These are phyloP conservation scores for Lytechinus pictus DNA, from an alignment of 35 echinoderm and acorn worm genomes.

Conservation along the genomic window DNA sequence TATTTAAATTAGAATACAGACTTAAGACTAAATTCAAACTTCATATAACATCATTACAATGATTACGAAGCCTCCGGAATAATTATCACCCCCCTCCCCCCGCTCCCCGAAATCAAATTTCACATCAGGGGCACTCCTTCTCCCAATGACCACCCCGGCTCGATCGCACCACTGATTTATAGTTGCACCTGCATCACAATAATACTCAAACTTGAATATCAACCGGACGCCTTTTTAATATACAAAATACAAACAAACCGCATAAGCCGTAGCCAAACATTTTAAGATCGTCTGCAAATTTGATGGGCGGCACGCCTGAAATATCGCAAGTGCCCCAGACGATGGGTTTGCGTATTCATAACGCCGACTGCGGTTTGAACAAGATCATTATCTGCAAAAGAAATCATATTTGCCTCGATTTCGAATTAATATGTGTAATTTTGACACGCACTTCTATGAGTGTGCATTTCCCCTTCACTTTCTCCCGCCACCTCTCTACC, in stretches of 20 bases:
- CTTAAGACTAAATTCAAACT: too few species aligned
- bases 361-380: not conserved
- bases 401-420: not conserved
- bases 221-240: not conserved
- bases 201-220: not conserved
- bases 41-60: too few species aligned
- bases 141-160: not conserved
- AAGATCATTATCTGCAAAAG: not conserved
- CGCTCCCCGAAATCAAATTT: not conserved
- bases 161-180: too few species aligned
- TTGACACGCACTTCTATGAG: not conserved
- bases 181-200: not conserved
- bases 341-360: not conserved
- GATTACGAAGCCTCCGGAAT: too few species aligned
- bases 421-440: not conserved
- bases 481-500: not conserved
- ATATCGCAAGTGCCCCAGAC: not conserved
- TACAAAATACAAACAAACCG: constrained; percentile 19
- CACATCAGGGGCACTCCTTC: not conserved
- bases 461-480: constrained; percentile 10
- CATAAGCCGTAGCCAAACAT: not conserved
- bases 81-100: too few species aligned
- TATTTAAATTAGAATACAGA: too few species aligned
- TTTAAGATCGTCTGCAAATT: constrained; percentile 4
- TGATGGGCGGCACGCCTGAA: constrained; percentile 7